Evolutionary conservation across 2,888 invertebrate genomes (phyloP).

Genomic region (Serrognathus titanus): DNA sequence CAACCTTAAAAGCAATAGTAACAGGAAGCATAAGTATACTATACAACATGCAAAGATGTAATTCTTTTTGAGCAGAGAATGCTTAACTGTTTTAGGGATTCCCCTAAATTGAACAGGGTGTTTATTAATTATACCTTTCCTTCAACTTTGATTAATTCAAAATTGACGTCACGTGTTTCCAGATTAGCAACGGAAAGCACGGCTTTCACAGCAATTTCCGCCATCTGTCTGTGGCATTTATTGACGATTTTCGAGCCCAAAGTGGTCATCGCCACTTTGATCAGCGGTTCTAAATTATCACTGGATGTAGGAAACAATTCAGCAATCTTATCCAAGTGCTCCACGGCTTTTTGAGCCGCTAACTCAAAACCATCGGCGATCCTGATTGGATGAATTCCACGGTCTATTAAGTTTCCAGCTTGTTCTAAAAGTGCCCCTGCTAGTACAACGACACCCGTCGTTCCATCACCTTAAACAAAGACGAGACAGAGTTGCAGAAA

Average conservation of each 20-base stretch:
- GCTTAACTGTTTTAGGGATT: too few species aligned
- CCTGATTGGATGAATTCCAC: constrained; percentile 97
- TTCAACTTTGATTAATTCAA: constrained; percentile 97
- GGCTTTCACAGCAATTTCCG: constrained; percentile 97
- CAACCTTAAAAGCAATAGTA: constrained; percentile 43
- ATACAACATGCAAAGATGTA: not conserved
- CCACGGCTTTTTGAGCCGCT: constrained; percentile 85
- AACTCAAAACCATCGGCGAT: constrained; percentile 98
- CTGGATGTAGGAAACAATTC: constrained; percentile 85
- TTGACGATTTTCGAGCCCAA: constrained; percentile 98
- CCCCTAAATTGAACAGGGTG: not conserved
- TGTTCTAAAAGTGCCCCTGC: constrained; percentile 91
- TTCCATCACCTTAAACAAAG: constrained; percentile 79
- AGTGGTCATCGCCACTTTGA: constrained; percentile 96
- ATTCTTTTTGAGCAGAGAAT: not conserved
- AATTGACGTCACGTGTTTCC: constrained; percentile 93
- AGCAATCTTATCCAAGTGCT: constrained; percentile 83
- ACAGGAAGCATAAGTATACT: not conserved
- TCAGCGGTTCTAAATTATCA: constrained; percentile 79
- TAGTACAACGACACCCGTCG: constrained; percentile 92
- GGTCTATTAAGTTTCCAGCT: constrained; percentile 86
- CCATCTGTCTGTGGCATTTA: constrained; percentile 95
- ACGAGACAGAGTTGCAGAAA: not conserved
- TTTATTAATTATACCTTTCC: constrained; percentile 66
- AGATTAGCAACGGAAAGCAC: constrained; percentile 95